Evolutionary conservation across 2,797 vertebrate species (phyloP), one percentile per base, ranked within the genome.

Genomic region (Crocidura indochinensis): DNA sequence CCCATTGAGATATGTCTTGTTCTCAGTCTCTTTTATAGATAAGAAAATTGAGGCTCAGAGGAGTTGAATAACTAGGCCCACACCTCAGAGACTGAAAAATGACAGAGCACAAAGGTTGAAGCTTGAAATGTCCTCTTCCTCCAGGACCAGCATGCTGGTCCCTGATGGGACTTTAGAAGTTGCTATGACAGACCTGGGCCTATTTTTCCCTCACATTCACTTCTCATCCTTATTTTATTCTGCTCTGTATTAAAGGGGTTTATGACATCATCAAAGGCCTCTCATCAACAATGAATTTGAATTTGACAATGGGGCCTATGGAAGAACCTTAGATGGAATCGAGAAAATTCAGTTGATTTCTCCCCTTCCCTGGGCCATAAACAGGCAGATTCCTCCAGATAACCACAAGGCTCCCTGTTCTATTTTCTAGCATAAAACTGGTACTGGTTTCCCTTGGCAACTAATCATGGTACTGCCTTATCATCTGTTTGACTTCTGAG

Each of bases 51-150:
- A 81, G 71, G 38, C 19, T 85, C 46, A 51, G 15, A 75, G 12
- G 31, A 44, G 10, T 68, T 74, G 27, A 44, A 26, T 29, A 46
- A 80, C 27, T 75, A 77, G 56, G 22, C 44, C 86, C 49, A 80
- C n/a, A 22, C 44, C 78, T 90, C 20, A 80, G 56, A 84, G 51
- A 46, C n/a, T 78, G 74, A 44, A 62, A 81, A 87, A 68, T 56
- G 22, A 56, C 69, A 85, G 64, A 92, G 67, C 7, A 72, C n/a
- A n/a, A 53, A 47, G 47, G 64, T 64, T 84, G 72, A 93, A 68
- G 56, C 38, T 53, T 3, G 2, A 24, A 6, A n/a, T 26, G 38
- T 29, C 14, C 38, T 14, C 26, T 20, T 49, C 84, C 87, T 80
- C 72, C 46, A 27, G 4, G 7, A 20, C 26, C 46, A 38, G 12